Percentiles rank a stretch among this genome's conserved stretches.
Conservation (phyloP, 2,888 invertebrate species). For the Limenitis camilla region DNA sequence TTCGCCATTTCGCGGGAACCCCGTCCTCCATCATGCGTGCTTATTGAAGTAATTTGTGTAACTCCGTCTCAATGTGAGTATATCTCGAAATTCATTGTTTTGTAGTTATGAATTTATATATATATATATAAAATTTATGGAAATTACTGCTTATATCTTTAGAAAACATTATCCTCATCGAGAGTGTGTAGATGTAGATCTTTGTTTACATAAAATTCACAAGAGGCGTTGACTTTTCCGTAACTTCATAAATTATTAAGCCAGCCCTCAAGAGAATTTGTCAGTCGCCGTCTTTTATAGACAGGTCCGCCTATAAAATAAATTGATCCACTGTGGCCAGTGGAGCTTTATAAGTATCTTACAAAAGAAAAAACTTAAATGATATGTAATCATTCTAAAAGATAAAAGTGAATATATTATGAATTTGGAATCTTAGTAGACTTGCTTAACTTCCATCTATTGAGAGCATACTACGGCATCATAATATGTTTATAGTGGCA, state of each 20-base stretch:
- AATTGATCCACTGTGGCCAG: constrained; percentile 49
- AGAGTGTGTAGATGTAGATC: constrained; percentile 6
- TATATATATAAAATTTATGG: no score
- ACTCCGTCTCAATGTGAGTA: constrained; percentile 9
- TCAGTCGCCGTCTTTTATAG: constrained; percentile 52
- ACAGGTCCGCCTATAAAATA: constrained; percentile 49
- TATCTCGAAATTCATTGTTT: constrained; percentile 11
- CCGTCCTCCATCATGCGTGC: constrained; percentile 69
- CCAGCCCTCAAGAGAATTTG: constrained; percentile 42
- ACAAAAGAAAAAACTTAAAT: constrained; percentile 28
- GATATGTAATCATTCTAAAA: constrained; percentile 24
- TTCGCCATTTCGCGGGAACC: constrained; percentile 63
- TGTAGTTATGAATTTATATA: neutral
- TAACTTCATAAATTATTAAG: constrained; percentile 48
- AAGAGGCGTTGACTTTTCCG: constrained; percentile 30
- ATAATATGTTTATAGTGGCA: no score
- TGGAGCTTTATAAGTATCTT: constrained; percentile 45
- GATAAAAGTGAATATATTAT: neutral
- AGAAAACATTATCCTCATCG: constrained; percentile 8
- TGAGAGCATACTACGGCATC: no score
- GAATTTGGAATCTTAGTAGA: neutral
- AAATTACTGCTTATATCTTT: neutral
- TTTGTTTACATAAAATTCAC: constrained; percentile 21
- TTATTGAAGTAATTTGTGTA: constrained; percentile 68
- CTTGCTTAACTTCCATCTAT: no score